Percentiles rank a stretch among this genome's conserved stretches.
Conservation (phyloP, 1,140 invertebrate genomes). For the Formica selysi region DNA sequence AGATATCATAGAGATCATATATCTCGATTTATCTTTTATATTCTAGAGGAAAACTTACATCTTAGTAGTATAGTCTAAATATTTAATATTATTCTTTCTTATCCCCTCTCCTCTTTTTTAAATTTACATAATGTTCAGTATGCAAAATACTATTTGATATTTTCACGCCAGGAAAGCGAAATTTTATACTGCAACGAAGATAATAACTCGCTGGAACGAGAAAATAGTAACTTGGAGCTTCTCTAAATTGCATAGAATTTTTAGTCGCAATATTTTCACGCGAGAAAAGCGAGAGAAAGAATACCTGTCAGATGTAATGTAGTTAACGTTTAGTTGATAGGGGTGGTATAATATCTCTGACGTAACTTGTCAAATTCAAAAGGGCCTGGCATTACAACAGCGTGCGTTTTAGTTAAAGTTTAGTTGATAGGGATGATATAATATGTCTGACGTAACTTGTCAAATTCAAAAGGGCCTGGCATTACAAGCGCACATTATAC, state of each 20-base stretch:
- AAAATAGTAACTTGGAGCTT: slow-evolving; percentile 43
- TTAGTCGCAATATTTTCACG: slow-evolving; percentile 14
- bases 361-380: slow-evolving; percentile 29
- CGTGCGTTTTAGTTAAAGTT: slow-evolving; percentile 46
- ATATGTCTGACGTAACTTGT: slow-evolving; percentile 31
- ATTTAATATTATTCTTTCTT: slow-evolving; percentile 17
- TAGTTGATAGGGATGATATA: slow-evolving; percentile 20
- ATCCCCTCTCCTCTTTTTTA: too few relatives aligned
- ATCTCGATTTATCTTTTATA: neutral
- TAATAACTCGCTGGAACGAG: slow-evolving; percentile 47
- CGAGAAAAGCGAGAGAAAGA: neutral
- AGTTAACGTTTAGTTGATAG: slow-evolving; percentile 48
- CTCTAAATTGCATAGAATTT: slow-evolving; percentile 49
- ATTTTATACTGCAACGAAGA: slow-evolving; percentile 51
- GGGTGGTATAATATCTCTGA: slow-evolving; percentile 23
- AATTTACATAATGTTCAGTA: slow-evolving; percentile 57
- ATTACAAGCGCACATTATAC: slow-evolving; percentile 10
- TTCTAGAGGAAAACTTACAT: slow-evolving; percentile 18
- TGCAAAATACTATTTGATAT: slow-evolving; percentile 59
- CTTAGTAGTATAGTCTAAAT: neutral
- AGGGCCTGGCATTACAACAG: neutral
- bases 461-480: slow-evolving; percentile 5
- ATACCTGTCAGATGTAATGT: slow-evolving; percentile 33
- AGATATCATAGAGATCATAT: neutral
- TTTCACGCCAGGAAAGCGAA: slow-evolving; percentile 47